A percentile compares a stretch with the other conserved stretches of the same genome.
Evolutionary conservation across 1,140 invertebrate species (phyloP).

Genomic region (Ganaspis sp.): DNA sequence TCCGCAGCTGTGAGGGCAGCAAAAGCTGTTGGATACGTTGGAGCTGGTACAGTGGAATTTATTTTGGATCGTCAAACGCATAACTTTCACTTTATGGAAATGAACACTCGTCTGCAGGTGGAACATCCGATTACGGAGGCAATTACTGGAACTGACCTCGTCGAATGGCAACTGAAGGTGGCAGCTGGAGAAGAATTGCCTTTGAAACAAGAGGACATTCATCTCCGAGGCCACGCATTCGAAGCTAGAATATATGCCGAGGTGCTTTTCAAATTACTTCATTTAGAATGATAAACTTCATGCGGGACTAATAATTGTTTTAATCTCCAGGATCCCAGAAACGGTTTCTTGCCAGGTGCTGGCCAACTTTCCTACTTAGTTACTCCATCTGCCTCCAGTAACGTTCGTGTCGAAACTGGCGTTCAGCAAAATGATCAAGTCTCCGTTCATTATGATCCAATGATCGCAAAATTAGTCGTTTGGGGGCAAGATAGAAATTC

Average conservation of each 20-base stretch:
- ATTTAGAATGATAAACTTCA: neutral
- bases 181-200: slow-evolving; percentile 92
- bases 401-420: slow-evolving; percentile 88
- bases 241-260: slow-evolving; percentile 98
- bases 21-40: slow-evolving; percentile 95
- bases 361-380: slow-evolving; percentile 85
- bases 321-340: slow-evolving; percentile 79
- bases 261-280: slow-evolving; percentile 55
- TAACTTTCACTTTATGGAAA: slow-evolving; percentile 99
- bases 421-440: slow-evolving; percentile 90
- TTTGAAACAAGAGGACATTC: slow-evolving; percentile 86
- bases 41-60: slow-evolving; percentile 97
- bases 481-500: slow-evolving; percentile 91
- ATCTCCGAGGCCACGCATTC: slow-evolving; percentile 89
- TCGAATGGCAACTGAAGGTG: slow-evolving; percentile 96
- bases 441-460: slow-evolving; percentile 98
- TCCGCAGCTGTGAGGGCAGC: slow-evolving; percentile 94
- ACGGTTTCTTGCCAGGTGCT: slow-evolving; percentile 93
- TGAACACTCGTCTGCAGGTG: slow-evolving; percentile 96
- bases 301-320: slow-evolving; percentile 19
- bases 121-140: slow-evolving; percentile 99
- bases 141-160: slow-evolving; percentile 95
- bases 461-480: slow-evolving; percentile 99
- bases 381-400: slow-evolving; percentile 78
- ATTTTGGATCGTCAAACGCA: slow-evolving; percentile 89